Evolutionary conservation across 2,113 vertebrate species (phyloP).

Genomic region (Osmerus mordax): DNA sequence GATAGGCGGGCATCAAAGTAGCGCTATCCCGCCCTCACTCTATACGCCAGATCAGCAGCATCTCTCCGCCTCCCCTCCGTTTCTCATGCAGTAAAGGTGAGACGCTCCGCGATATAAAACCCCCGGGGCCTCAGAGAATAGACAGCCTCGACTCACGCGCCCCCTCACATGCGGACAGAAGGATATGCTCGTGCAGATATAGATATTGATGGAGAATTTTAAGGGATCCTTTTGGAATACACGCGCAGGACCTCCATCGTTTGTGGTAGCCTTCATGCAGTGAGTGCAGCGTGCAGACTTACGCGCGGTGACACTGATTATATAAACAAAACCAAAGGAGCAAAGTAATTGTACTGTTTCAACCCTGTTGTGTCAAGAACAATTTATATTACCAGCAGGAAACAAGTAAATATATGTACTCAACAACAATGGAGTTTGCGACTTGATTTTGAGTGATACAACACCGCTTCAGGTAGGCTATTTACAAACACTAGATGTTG

Average conservation of each 20-base stretch:
- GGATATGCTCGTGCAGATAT: constrained; percentile 2
- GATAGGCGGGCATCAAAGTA: constrained; percentile 48
- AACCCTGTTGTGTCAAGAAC: background rate
- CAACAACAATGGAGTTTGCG: constrained; percentile 46
- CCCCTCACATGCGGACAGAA: constrained; percentile 44
- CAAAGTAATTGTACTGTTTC: constrained; percentile 12
- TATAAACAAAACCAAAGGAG: constrained; percentile 29
- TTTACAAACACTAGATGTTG: background rate
- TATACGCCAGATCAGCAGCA: constrained; percentile 11
- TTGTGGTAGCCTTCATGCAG: constrained; percentile 26
- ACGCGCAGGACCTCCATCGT: constrained; percentile 9
- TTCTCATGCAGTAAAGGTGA: constrained; percentile 57
- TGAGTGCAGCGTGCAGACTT: constrained; percentile 12
- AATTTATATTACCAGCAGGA: background rate
- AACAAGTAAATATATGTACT: constrained; percentile 32
- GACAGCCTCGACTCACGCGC: too few relatives aligned
- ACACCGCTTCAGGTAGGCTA: constrained; percentile 51
- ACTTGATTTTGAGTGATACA: constrained; percentile 19
- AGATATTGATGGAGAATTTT: background rate
- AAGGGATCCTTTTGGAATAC: background rate
- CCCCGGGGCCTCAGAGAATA: constrained; percentile 47
- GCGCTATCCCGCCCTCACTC: constrained; percentile 2
- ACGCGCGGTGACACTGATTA: constrained; percentile 33
- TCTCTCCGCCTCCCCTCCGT: constrained; percentile 8
- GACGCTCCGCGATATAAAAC: constrained; percentile 54